Evolutionary conservation across 2,888 invertebrate genomes (phyloP).

Genomic region (Folsomia candida): DNA sequence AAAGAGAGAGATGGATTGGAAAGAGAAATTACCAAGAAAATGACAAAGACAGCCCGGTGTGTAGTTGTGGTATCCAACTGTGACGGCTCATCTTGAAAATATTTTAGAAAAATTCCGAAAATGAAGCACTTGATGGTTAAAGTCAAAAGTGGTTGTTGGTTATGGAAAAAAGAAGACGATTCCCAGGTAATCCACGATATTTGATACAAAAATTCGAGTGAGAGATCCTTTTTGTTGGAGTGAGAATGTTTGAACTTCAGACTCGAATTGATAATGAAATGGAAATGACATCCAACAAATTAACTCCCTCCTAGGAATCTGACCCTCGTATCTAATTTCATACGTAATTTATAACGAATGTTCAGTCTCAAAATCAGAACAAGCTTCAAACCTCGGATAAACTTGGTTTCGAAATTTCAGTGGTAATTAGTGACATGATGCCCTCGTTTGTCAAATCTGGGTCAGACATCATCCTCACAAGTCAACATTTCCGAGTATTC

Average conservation of each 20-base stretch:
- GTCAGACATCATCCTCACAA: not conserved
- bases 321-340: not conserved
- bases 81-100: not conserved
- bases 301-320: slow-evolving; percentile 36
- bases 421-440: not conserved
- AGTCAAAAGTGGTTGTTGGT: not conserved
- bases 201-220: slow-evolving; percentile 17
- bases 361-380: not conserved
- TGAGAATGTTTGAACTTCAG: slow-evolving; percentile 24
- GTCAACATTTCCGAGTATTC: not conserved
- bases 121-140: not conserved
- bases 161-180: too few species aligned
- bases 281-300: slow-evolving; percentile 47
- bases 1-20: slow-evolving; percentile 31
- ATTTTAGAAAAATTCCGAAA: slow-evolving; percentile 8
- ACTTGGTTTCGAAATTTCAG: not conserved
- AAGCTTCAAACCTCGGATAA: not conserved
- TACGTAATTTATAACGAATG: not conserved
- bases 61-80: slow-evolving; percentile 10
- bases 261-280: slow-evolving; percentile 43
- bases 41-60: slow-evolving; percentile 26
- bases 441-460: not conserved
- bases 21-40: slow-evolving; percentile 34
- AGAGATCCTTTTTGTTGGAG: slow-evolving; percentile 13
- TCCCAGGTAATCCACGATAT: too few species aligned